A percentile compares a stretch with the other conserved stretches of the same genome.
Evolutionary conservation across 1,140 invertebrate species (phyloP).

Genomic region (Metopolophium dirhodum): DNA sequence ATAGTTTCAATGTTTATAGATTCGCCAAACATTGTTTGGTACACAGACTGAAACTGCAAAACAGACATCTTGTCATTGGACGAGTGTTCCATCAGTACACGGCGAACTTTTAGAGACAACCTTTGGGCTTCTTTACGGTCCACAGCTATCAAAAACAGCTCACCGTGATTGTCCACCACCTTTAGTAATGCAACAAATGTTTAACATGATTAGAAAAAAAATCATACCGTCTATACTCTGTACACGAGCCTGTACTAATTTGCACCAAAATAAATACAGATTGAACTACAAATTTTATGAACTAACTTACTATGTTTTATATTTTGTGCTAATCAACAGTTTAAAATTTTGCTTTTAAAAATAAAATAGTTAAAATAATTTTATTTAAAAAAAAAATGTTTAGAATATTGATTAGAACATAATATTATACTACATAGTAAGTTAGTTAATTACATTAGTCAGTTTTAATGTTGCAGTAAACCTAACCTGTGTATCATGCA

Average conservation of each 20-base stretch:
- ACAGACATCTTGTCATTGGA: conserved; percentile 65
- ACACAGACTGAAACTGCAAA: conserved; percentile 65
- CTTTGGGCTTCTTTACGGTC: conserved; percentile 64
- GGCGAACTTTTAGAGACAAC: conserved; percentile 66
- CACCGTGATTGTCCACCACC: conserved; percentile 59
- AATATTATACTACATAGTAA: too few species aligned
- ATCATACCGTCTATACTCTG: background rate
- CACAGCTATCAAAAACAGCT: conserved; percentile 63
- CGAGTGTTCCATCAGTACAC: conserved; percentile 67
- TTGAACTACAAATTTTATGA: too few species aligned
- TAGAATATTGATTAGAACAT: too few species aligned
- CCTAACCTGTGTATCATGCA: too few species aligned
- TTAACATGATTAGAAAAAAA: background rate
- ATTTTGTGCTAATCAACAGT: too few species aligned
- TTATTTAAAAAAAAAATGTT: too few species aligned
- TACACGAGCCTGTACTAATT: background rate
- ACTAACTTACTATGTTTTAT: too few species aligned
- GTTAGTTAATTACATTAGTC: too few species aligned
- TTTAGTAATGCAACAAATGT: conserved; percentile 38
- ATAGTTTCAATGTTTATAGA: conserved; percentile 65
- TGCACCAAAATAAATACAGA: background rate
- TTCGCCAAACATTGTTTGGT: conserved; percentile 64
- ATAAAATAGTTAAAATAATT: too few species aligned
- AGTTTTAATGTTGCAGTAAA: too few species aligned
- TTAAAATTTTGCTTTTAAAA: too few species aligned